Evolutionary conservation across 2,113 vertebrate species (phyloP).

Genomic region (Mesocricetus auratus): DNA sequence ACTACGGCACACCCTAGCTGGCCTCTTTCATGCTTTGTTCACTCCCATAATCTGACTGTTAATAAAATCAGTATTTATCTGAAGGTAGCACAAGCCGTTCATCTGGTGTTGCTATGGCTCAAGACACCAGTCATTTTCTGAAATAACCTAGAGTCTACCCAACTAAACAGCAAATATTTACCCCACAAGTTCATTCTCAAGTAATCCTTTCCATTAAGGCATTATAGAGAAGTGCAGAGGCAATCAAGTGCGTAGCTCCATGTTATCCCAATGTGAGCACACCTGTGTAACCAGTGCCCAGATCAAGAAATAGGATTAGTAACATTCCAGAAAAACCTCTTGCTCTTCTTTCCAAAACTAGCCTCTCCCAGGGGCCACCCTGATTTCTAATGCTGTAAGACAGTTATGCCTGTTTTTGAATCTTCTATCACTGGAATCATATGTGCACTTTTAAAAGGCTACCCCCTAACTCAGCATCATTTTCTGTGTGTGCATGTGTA

Average conservation of each 20-base stretch:
- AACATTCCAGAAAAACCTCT: neutral
- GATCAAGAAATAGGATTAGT: slow-evolving; percentile 18
- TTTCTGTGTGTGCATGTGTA: neutral
- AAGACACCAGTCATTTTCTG: slow-evolving; percentile 1
- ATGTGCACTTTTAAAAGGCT: slow-evolving; percentile 6
- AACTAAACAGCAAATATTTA: slow-evolving; percentile 39
- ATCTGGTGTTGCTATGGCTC: neutral
- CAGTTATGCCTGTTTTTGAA: neutral
- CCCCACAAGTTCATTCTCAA: neutral
- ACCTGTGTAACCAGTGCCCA: neutral
- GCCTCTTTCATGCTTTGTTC: neutral
- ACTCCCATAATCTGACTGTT: neutral
- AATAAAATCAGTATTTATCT: slow-evolving; percentile 49
- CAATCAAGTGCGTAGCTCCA: neutral
- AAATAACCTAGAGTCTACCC: neutral
- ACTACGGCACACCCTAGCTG: neutral
- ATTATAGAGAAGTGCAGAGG: neutral
- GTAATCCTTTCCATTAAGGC: slow-evolving; percentile 15
- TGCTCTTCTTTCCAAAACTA: neutral
- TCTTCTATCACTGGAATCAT: neutral
- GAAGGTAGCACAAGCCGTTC: neutral
- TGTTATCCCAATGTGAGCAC: slow-evolving; percentile 17
- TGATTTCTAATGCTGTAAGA: slow-evolving; percentile 18
- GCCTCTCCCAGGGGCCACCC: neutral
- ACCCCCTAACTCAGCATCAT: neutral